Base-by-base conservation (phyloP, 1,140 invertebrate genomes). In the Drosophila pandora region DNA sequence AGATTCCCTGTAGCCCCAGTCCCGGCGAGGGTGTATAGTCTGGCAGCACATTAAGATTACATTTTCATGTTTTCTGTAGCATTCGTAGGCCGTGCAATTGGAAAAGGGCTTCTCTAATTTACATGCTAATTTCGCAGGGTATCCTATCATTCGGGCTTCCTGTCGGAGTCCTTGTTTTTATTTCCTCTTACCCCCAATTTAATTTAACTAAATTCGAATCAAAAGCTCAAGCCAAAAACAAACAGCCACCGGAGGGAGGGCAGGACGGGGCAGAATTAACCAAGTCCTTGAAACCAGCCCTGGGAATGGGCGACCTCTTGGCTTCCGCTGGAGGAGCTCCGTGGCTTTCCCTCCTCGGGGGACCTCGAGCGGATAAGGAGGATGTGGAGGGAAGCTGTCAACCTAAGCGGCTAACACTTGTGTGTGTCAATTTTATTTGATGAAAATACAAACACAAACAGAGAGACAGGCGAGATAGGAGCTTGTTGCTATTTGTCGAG, bases 381-480 rank as follows among this genome's bases (percentile, higher is more conserved):
- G 52, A 70, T 32, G 64, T 28, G 23, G 23, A 68, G 65, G 64
- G 32, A 69, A 39, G 67, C 79, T 88, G 84, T 83, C 79, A 89
- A 71, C 79, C 76, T 83, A 88, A 87, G 83, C 83, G 79, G 84
- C 83, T 88, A 89, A 88, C 83, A 88, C 83, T 88, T 88, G 83
- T 88, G 79, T 88, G 83, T 88, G 83, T 88, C 83, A 89, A 89
- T 88, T 85, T 87, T 87, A 88, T 88, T 88, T 87, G 82, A 87
- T 79, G 83, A 87, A 88, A 89, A 88, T 76, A 88, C 83, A 87
- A 87, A 87, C 79, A 88, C 78, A 88, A 83, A 71, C 45, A 69
- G 50, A 53, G 63, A 54, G n/a, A 53, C 37, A 32, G 30, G 23
- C 23, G 22, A 12, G 41, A 28, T 22, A 37, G 32, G 23, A 39